A percentile compares a stretch with the other conserved stretches of the same genome.
Conservation (phyloP, 2,797 vertebrate species). For the Serranus cabrilla region DNA sequence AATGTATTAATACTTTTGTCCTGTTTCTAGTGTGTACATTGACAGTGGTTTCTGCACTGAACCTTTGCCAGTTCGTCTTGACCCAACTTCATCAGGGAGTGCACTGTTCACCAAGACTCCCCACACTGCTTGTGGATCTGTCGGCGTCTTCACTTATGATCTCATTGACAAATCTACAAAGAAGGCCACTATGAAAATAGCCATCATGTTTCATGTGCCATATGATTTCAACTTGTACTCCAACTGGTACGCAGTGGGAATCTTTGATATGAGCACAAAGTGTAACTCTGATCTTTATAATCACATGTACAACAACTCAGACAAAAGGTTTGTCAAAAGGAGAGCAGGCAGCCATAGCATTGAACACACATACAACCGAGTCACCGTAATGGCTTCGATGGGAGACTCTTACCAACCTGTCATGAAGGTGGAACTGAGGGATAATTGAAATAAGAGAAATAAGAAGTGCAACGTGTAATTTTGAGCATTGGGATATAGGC, state of each 20-base stretch:
- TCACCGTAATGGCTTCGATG: too few relatives aligned
- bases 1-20: neutral
- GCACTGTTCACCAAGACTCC: neutral
- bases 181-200: neutral
- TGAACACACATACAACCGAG: too few relatives aligned
- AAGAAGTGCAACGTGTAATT: too few relatives aligned
- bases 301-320: neutral
- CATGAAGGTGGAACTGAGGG: too few relatives aligned
- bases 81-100: neutral
- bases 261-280: neutral
- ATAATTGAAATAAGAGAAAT: too few relatives aligned
- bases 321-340: neutral
- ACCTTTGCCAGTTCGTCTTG: neutral
- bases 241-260: slow-evolving; percentile 18
- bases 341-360: neutral
- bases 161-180: neutral
- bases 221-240: slow-evolving; percentile 17
- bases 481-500: too few relatives aligned
- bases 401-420: too few relatives aligned
- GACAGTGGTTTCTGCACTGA: neutral
- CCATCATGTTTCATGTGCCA: slow-evolving; percentile 26
- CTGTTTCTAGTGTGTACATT: neutral
- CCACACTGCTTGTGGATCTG: neutral
- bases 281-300: slow-evolving; percentile 3
- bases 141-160: slow-evolving; percentile 33